Base-by-base conservation (phyloP, 2,113 vertebrate species). In the Fregetta grallaria region DNA sequence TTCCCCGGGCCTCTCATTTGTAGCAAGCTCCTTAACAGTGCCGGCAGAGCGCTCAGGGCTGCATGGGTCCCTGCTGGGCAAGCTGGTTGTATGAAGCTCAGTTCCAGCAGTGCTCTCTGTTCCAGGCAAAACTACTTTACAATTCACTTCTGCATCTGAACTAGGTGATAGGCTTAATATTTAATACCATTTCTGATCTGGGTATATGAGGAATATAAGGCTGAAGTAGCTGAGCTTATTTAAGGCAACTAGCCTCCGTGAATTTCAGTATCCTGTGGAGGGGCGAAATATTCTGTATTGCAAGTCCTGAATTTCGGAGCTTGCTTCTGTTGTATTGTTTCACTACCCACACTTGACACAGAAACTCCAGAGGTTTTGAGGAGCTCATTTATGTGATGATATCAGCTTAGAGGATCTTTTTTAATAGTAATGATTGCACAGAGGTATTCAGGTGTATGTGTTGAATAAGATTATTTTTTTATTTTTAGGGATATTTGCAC, bases 1-100 rank as follows among this genome's bases (percentile, higher is more conserved):
- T 88, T 96, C 88, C 86, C 86, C 2, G 0, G 79, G 88, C 75
- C 38, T 73, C 71, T 80, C 67, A 88, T 94, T 92, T 92, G 82
- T 75, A 78, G 86, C 3, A 1, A 86, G 86, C 86, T 95, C 88
- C 86, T 83, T 62, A 86, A 17, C 50, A 23, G 45, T 15, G 55
- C 83, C 3, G 0, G 44, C 6, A 1, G 79, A 94, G 40, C 0
- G 2, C 86, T 76, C 22, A 2, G 53, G 55, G 86, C 63, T 76
- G 81, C 23, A 2, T 20, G 36, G 44, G 30, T 20, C 66, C 79
- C 88, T 75, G 65, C 65, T 65, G 88, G 88, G 66, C 70, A 61
- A 52, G 79, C 45, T 88, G 86, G 18, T 27, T 53, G 9, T 32
- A 3, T 4, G 29, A 25, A 88, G 50, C 86, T 77, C 47, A 15